Base-by-base conservation (phyloP, 2,888 invertebrate species). In the Ochropleura plecta region DNA sequence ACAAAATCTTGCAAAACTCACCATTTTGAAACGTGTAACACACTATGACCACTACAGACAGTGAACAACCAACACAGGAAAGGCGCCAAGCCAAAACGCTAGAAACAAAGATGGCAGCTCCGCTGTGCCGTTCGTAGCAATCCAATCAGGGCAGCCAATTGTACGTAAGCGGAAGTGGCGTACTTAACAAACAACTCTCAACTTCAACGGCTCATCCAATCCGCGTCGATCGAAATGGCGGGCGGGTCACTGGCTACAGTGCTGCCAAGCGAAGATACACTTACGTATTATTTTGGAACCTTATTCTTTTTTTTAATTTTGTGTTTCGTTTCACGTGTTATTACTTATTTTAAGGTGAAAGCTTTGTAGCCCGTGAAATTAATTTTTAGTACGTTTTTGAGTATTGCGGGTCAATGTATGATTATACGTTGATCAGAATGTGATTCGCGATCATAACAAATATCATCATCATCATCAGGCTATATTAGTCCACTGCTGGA, bases 21-120 rank as follows among this genome's bases (percentile, higher is more conserved):
- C 96, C 96, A 96, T 96, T 96, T 96, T 95, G 95, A 95, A 95
- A 96, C 96, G 96, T 95, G 96, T 95, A 95, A 94, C 93, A 92
- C 94, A 95, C 95, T 94, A 95, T 92, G 92, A 94, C 93, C 89
- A 95, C 93, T 94, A 94, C 91, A 93, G 89, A 93, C 92, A 93
- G 90, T 90, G 94, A 94, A 92, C 93, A 94, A 95, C 92, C 92
- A 92, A 96, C 92, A 95, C 96, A 95, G 95, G 96, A 96, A 96
- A 95, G 96, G 96, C 96, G 96, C 96, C 95, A 96, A 96, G 96
- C 95, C 89, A 94, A 95, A 95, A 94, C 94, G 91, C 93, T 91
- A 92, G 89, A 94, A 90, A 90, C 86, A 94, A 94, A 95, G 95
- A 95, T 95, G 95, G 95, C 94, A 93, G 95, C 93, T 91, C 91